Percentiles rank a stretch among this genome's conserved stretches.
Conservation (phyloP, 2,797 vertebrate genomes). For the Coracias cyanogaster region DNA sequence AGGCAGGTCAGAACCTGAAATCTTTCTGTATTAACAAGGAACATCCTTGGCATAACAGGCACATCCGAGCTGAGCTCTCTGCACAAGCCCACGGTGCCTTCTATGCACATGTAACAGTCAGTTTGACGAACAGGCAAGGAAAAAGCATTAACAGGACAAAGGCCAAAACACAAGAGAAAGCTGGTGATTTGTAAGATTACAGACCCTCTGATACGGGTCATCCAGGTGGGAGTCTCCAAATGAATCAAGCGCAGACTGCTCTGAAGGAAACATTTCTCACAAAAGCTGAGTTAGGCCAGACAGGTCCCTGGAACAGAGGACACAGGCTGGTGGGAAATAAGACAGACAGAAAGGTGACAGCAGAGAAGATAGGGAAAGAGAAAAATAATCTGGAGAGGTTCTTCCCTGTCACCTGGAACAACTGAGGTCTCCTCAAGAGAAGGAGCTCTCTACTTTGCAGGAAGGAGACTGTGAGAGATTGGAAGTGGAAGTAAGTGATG, state of each 20-base stretch:
- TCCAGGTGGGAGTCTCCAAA: background rate
- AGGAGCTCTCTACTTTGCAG: constrained; percentile 16
- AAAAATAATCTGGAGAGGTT: background rate
- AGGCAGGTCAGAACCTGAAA: background rate
- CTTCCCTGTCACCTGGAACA: constrained; percentile 34
- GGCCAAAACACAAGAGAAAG: background rate
- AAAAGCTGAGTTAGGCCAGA: background rate
- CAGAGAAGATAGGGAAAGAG: background rate
- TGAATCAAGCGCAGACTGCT: background rate
- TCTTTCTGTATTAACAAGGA: background rate
- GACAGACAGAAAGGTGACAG: background rate
- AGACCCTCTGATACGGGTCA: background rate
- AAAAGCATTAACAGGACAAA: background rate
- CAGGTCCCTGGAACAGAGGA: background rate
- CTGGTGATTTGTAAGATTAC: background rate
- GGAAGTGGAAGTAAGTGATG: constrained; percentile 33
- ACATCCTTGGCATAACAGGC: background rate
- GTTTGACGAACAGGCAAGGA: background rate
- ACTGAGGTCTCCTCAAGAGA: constrained; percentile 34
- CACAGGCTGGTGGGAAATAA: background rate
- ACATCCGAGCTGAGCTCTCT: background rate
- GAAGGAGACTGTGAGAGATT: constrained; percentile 9
- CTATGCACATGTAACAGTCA: background rate
- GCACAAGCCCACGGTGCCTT: background rate
- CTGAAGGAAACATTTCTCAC: background rate